These are phyloP conservation scores for Nerophis lumbriciformis DNA, from an alignment of 2,113 vertebrate genomes.

Conservation along the genomic window DNA sequence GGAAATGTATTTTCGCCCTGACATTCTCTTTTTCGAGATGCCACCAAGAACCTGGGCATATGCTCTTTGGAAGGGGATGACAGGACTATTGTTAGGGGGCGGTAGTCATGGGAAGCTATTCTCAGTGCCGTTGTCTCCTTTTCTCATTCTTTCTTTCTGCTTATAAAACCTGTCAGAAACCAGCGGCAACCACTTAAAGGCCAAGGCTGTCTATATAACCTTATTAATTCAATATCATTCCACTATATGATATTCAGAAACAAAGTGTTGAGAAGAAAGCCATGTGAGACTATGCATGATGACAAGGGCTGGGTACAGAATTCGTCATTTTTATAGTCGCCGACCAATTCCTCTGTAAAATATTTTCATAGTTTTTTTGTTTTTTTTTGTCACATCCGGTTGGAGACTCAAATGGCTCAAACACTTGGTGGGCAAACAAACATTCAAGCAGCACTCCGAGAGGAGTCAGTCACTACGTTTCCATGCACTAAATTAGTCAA, in stretches of 20 bases:
- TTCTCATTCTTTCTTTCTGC: slow-evolving; percentile 22
- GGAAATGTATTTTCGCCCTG: slow-evolving; percentile 66
- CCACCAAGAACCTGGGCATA: slow-evolving; percentile 60
- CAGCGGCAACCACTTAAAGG: slow-evolving; percentile 53
- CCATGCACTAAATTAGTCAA: too few relatives aligned
- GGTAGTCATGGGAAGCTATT: slow-evolving; percentile 41
- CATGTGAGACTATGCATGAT: slow-evolving; percentile 32
- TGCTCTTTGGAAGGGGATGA: slow-evolving; percentile 59
- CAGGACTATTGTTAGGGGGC: slow-evolving; percentile 67
- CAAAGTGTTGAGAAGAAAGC: slow-evolving; percentile 18
- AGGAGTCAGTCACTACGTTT: too few relatives aligned
- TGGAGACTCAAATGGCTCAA: too few relatives aligned
- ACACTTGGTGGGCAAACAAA: too few relatives aligned
- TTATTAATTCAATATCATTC: slow-evolving; percentile 55
- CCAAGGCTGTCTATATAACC: slow-evolving; percentile 45
- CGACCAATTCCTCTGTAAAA: too few relatives aligned
- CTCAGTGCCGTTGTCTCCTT: slow-evolving; percentile 29
- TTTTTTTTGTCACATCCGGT: too few relatives aligned
- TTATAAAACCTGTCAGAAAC: slow-evolving; percentile 45
- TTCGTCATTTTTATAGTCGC: too few relatives aligned
- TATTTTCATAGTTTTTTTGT: too few relatives aligned
- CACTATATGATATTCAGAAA: slow-evolving; percentile 40
- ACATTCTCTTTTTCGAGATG: slow-evolving; percentile 65
- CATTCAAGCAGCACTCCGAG: too few relatives aligned
- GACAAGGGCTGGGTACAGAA: slow-evolving; percentile 29